phyloP scores from a whole-genome alignment of 2,888 invertebrate species.

The Mylabris sibirica region DNA sequence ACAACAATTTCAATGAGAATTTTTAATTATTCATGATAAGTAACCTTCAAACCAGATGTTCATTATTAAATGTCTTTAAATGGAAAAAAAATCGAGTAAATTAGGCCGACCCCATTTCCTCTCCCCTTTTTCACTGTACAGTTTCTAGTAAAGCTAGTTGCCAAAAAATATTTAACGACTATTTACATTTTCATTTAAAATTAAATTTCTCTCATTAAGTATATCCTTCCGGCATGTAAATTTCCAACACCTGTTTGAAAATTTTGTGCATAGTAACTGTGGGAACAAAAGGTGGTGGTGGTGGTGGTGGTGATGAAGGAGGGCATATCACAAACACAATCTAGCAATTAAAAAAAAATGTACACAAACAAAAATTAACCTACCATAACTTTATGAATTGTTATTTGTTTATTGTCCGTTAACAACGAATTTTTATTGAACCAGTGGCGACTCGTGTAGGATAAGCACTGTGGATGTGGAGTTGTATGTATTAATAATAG shows the following conservation, averaged over 20 bases:
- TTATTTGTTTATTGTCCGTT: constrained; percentile 7
- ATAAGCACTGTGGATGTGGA: too few relatives aligned
- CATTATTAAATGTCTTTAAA: too few relatives aligned
- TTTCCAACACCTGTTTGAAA: constrained; percentile 2
- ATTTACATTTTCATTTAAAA: not conserved
- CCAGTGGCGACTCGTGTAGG: not conserved
- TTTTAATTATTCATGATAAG: too few relatives aligned
- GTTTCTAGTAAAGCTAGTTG: too few relatives aligned
- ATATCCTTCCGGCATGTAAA: not conserved
- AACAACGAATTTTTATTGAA: constrained; percentile 1
- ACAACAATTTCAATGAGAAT: too few relatives aligned
- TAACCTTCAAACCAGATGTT: too few relatives aligned
- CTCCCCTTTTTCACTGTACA: too few relatives aligned
- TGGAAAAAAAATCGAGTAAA: too few relatives aligned
- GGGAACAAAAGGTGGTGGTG: not conserved
- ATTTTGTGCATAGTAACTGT: not conserved
- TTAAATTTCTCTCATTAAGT: not conserved
- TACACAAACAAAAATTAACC: not conserved
- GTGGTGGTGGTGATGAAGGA: not conserved
- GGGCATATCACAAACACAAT: not conserved
- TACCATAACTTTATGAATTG: not conserved
- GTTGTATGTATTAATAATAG: too few relatives aligned
- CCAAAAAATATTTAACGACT: not conserved
- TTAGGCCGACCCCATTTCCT: too few relatives aligned
- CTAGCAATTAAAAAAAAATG: not conserved